phyloP scores from a whole-genome alignment of 64 coral and sea anemone species.

The Acropora yongei region DNA sequence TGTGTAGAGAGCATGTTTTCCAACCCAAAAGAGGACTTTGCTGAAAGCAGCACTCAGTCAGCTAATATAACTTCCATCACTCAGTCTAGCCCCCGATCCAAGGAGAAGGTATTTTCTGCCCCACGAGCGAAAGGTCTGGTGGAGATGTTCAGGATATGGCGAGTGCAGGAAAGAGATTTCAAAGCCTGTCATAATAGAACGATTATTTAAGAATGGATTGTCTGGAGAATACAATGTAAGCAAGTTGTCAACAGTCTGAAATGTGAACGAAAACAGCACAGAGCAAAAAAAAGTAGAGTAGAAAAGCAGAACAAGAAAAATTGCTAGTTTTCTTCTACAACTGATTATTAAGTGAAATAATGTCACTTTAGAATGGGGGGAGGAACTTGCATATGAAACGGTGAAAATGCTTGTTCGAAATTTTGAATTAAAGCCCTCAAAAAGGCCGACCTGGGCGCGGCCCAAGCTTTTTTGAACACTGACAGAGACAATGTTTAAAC shows the following conservation, averaged over 20 bases:
- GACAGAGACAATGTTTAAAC: no score
- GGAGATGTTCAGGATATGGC: slow-evolving; percentile 33
- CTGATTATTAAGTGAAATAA: no score
- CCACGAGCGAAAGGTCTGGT: background rate
- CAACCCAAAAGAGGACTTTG: slow-evolving; percentile 9
- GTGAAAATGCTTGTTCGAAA: no score
- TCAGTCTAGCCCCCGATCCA: background rate
- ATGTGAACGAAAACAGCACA: slow-evolving; percentile 19
- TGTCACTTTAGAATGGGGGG: no score
- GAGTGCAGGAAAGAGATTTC: slow-evolving; percentile 7
- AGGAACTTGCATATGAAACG: no score
- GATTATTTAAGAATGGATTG: background rate
- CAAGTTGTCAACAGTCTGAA: slow-evolving; percentile 41
- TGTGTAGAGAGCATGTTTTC: slow-evolving; percentile 2
- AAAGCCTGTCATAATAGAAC: slow-evolving; percentile 13
- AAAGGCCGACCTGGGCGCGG: no score
- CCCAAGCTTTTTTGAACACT: no score
- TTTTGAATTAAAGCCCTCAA: no score
- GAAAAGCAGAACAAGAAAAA: no score
- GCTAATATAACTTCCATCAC: background rate
- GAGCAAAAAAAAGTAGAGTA: no score
- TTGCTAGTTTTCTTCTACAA: no score
- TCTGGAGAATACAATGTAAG: background rate
- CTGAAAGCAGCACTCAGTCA: background rate
- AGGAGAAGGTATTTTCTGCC: background rate